phyloP scores from a whole-genome alignment of 2,888 invertebrate species.

The Bursaphelenchus okinawaensis region DNA sequence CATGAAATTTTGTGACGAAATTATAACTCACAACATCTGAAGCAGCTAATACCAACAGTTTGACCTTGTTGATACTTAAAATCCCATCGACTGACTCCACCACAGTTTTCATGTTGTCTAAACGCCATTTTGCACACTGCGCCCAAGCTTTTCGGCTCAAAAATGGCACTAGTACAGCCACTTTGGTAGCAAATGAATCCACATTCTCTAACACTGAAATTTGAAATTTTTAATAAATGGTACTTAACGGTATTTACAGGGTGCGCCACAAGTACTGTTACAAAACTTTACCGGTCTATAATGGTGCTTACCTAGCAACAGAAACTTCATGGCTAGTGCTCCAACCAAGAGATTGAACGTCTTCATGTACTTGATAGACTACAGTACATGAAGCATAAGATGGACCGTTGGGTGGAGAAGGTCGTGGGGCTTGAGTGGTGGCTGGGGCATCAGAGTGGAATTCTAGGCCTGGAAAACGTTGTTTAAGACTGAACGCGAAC shows the following conservation, averaged over 20 bases:
- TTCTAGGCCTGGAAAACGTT: not conserved
- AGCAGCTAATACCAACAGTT: slow-evolving; percentile 45
- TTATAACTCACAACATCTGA: slow-evolving; percentile 43
- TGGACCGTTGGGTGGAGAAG: not conserved
- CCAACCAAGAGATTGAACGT: slow-evolving; percentile 23
- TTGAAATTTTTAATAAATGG: not conserved
- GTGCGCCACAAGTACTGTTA: no score
- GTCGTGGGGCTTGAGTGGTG: not conserved
- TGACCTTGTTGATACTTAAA: slow-evolving; percentile 23
- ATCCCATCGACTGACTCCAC: slow-evolving; percentile 22
- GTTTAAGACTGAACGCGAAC: no score
- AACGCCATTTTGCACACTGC: slow-evolving; percentile 24
- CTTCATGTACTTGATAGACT: slow-evolving; percentile 49
- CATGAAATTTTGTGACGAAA: not conserved
- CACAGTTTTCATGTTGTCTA: slow-evolving; percentile 21
- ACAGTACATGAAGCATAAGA: slow-evolving; percentile 36
- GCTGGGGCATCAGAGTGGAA: not conserved
- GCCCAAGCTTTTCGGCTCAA: slow-evolving; percentile 34
- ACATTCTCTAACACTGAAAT: slow-evolving; percentile 45
- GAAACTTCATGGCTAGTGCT: slow-evolving; percentile 30
- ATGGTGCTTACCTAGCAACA: slow-evolving; percentile 31
- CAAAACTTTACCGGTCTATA: not conserved
- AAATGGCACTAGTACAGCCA: slow-evolving; percentile 45
- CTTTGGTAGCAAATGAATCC: slow-evolving; percentile 53
- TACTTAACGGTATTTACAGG: no score